Base-by-base conservation (phyloP, 2,797 vertebrate species). In the Ambastaia sidthimunki region DNA sequence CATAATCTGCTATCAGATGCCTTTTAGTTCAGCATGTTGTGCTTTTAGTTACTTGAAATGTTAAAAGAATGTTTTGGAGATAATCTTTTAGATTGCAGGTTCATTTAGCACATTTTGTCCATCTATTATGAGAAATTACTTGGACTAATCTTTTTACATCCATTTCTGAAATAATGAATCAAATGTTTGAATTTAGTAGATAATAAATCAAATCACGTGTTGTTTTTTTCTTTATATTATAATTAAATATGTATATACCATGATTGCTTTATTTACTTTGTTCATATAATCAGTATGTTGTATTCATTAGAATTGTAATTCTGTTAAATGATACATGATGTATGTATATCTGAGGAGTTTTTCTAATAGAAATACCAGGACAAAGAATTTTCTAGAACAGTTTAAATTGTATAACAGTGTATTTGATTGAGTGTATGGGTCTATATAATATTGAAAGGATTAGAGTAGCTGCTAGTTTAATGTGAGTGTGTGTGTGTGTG, bases 401-500 rank as follows among this genome's bases (percentile, higher is more conserved):
- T n/a, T 52, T 52, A 44, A 10, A 44, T 44, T 44, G 41, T 28
- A 28, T 28, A 28, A 7, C 23, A 15, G 0, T 18, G 25, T 62
- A 16, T 62, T 44, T 44, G 21, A 23, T 25, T 23, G 21, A 59
- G 3, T 25, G 57, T 9, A 34, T 31, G 7, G 15, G 59, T 31
- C 18, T 1, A 15, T 62, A 10, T 73, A 7, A 16, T 74, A 62
- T 74, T 62, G 0, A 74, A 7, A 23, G 5, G 11, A 25, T 23
- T 19, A 62, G 57, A 48, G 57, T 52, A 1, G 0, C 48, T 76
- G 31, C 7, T 66, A 41, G 16, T 52, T 59, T 37, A 23, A 55
- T 31, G 18, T 52, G 37, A 67, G 62, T 28, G 28, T 37, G 50
- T 52, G 37, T 71, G 62, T 83, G 76, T 69, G 21, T 67, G 1